Evolutionary conservation across 2,113 vertebrate species (phyloP).

Genomic region (Saccopteryx leptura): DNA sequence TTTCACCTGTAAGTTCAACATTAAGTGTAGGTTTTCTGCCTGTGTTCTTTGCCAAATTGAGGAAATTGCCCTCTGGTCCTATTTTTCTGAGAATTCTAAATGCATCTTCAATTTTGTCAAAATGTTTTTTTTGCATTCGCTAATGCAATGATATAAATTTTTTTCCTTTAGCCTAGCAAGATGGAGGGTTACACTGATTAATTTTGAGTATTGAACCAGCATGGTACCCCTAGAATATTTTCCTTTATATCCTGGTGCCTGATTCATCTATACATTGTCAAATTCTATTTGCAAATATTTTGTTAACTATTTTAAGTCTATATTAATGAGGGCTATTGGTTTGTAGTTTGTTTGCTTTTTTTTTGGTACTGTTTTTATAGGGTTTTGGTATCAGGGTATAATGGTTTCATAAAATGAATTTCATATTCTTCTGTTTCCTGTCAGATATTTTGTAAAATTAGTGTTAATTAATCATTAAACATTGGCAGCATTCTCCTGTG

Average conservation of each 20-base stretch:
- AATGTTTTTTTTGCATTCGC: neutral
- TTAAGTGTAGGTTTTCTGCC: neutral
- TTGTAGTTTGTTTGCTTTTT: neutral
- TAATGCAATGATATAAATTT: neutral
- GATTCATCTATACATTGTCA: neutral
- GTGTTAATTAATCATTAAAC: constrained; percentile 13
- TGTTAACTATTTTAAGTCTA: neutral
- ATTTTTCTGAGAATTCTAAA: neutral
- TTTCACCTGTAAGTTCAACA: neutral
- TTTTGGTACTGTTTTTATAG: neutral
- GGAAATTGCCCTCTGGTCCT: neutral
- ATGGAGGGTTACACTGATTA: neutral
- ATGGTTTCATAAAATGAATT: neutral
- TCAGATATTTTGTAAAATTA: neutral
- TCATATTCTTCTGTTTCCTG: neutral
- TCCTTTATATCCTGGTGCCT: too few species aligned
- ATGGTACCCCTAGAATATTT: neutral
- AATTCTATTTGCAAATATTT: neutral
- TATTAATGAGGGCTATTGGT: neutral
- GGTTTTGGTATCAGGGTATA: neutral
- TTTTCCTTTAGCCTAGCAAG: neutral
- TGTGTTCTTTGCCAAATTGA: neutral
- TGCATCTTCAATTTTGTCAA: neutral
- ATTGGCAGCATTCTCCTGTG: neutral
- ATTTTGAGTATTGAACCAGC: neutral